These are phyloP conservation scores for Pelvicachromis taeniatus DNA, from an alignment of 2,113 vertebrate species.

Conservation along the genomic window DNA sequence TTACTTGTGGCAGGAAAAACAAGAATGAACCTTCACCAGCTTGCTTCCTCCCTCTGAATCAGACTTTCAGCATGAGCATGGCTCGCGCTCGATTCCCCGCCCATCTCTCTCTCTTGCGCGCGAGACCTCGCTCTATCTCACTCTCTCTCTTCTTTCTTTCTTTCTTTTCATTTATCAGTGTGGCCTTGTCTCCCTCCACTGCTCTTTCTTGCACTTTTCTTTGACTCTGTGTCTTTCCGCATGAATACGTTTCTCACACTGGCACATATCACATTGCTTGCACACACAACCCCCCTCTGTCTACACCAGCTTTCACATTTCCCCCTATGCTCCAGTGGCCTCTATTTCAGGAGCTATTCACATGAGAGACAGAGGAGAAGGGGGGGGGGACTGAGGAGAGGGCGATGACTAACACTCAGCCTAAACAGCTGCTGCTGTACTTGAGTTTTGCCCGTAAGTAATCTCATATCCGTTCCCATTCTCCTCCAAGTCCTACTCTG, in stretches of 20 bases:
- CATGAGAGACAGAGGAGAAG: not conserved
- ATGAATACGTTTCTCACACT: constrained; percentile 17
- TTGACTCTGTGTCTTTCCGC: constrained; percentile 22
- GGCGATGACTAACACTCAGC: constrained; percentile 41
- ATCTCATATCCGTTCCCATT: constrained; percentile 16
- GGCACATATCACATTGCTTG: constrained; percentile 25
- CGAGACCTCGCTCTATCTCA: not conserved
- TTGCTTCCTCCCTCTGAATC: constrained; percentile 10
- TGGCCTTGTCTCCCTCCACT: not conserved
- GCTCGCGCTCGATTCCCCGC: not conserved
- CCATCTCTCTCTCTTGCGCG: fast-evolving
- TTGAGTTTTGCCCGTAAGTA: constrained; percentile 55
- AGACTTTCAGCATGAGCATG: not conserved
- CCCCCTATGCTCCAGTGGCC: constrained; percentile 23
- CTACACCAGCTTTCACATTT: constrained; percentile 22
- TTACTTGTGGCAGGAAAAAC: not conserved
- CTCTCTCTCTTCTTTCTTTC: not conserved
- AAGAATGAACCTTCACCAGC: not conserved
- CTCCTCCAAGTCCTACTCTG: not conserved
- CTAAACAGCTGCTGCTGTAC: constrained; percentile 56
- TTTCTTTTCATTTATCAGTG: not conserved
- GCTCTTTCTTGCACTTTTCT: not conserved
- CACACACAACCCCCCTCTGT: constrained; percentile 26
- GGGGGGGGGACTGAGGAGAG: not conserved
- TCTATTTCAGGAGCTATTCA: constrained; percentile 60